Evolutionary conservation across 2,888 invertebrate species (phyloP).

Genomic region (Habroteleia sp.): DNA sequence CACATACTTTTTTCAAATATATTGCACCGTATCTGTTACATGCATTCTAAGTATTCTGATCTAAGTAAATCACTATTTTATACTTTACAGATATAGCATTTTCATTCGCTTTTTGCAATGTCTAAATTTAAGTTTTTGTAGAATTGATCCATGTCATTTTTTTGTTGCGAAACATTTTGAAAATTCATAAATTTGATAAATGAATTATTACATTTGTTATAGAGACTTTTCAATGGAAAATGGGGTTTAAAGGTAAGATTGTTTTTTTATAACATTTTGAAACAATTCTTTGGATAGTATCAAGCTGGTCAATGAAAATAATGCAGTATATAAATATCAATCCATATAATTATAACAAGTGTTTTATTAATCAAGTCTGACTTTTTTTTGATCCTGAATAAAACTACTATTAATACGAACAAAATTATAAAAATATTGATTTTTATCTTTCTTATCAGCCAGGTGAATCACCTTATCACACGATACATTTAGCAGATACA

Average conservation of each 20-base stretch:
- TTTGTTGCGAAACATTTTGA: background rate
- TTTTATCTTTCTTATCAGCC: constrained; percentile 81
- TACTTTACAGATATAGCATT: no score
- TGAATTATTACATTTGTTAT: constrained; percentile 81
- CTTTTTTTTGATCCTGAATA: no score
- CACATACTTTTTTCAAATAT: no score
- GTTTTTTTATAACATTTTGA: background rate
- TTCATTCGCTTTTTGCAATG: no score
- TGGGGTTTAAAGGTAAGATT: constrained; percentile 84
- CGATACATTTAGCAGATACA: constrained; percentile 91
- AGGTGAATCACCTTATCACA: constrained; percentile 94
- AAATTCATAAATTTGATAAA: constrained; percentile 4
- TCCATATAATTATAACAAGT: constrained; percentile 16
- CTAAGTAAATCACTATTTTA: no score
- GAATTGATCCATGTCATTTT: no score
- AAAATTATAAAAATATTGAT: background rate
- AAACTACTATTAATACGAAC: background rate
- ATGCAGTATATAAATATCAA: constrained; percentile 13
- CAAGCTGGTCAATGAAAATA: no score
- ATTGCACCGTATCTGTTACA: no score
- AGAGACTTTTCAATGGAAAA: constrained; percentile 85
- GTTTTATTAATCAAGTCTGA: no score
- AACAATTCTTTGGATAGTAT: no score
- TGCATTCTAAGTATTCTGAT: no score
- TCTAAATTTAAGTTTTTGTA: no score